Evolutionary conservation across 2,888 invertebrate species (phyloP).

Genomic region (Noctua janthina): DNA sequence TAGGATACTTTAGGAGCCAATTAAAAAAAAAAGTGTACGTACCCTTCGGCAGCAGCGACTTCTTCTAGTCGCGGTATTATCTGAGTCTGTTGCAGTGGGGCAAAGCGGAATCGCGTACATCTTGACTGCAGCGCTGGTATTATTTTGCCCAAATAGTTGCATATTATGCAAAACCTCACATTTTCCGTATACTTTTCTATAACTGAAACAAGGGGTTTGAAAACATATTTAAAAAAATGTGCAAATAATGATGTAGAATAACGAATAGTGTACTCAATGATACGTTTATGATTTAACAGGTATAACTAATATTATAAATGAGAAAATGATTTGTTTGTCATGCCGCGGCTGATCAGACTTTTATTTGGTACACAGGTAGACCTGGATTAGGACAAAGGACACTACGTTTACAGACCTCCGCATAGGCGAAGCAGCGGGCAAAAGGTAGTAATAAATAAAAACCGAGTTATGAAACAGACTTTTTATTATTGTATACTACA

Average conservation of each 20-base stretch:
- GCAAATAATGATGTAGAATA: background rate
- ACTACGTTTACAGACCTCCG: no score
- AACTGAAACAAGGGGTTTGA: constrained; percentile 90
- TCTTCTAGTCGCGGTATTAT: constrained; percentile 97
- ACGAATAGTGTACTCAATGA: background rate
- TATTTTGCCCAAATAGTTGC: constrained; percentile 99
- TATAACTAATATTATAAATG: background rate
- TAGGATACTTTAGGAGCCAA: background rate
- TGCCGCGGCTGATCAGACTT: background rate
- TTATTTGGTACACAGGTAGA: background rate
- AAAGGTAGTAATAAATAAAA: constrained; percentile 16
- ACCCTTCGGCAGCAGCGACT: constrained; percentile 96
- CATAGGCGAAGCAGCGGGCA: background rate
- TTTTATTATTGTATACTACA: constrained; percentile 87
- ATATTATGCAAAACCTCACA: constrained; percentile 99
- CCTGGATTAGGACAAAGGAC: background rate
- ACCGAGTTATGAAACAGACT: constrained; percentile 58
- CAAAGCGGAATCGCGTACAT: constrained; percentile 99
- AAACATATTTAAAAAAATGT: background rate
- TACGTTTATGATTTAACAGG: background rate
- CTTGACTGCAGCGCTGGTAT: constrained; percentile 99
- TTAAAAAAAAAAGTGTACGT: constrained; percentile 63
- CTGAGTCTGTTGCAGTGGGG: constrained; percentile 95
- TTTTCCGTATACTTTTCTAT: constrained; percentile 99
- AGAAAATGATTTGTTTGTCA: background rate